These are phyloP conservation scores for Ariolimax columbianus DNA, from an alignment of 2,888 invertebrate species.

Conservation along the genomic window DNA sequence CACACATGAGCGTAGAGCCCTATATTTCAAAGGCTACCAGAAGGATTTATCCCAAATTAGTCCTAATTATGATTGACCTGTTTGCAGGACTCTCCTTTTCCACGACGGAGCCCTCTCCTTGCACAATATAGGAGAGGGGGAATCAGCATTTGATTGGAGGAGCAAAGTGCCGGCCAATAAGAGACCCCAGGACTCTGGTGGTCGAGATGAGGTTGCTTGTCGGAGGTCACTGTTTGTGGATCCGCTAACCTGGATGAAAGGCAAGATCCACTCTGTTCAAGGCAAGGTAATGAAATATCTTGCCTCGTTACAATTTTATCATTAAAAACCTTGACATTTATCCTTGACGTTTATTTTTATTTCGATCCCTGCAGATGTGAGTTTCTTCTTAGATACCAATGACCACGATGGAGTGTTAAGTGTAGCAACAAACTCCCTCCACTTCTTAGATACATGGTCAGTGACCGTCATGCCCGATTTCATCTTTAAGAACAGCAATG, in stretches of 20 bases:
- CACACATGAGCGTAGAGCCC: no score
- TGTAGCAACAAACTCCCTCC: no score
- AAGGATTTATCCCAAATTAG: neutral
- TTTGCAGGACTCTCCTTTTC: constrained; percentile 85
- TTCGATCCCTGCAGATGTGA: no score
- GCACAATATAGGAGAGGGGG: constrained; percentile 83
- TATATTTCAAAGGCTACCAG: neutral
- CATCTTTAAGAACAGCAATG: no score
- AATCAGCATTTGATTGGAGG: constrained; percentile 75
- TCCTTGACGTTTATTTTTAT: no score
- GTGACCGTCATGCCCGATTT: no score
- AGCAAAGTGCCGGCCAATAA: constrained; percentile 58
- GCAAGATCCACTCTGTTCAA: constrained; percentile 83
- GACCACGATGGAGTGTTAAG: no score
- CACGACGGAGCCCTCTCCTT: constrained; percentile 88
- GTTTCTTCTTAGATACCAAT: no score
- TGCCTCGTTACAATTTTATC: no score
- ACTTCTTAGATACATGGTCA: no score
- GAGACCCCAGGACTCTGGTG: constrained; percentile 27
- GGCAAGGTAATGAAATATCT: constrained; percentile 90
- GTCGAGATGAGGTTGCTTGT: constrained; percentile 79
- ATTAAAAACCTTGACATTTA: no score
- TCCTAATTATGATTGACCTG: constrained; percentile 43
- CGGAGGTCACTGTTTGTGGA: constrained; percentile 90
- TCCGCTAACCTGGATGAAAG: constrained; percentile 92